These are phyloP conservation scores for Gobio occitaniae DNA, from an alignment of 2,797 vertebrate genomes.

Conservation along the genomic window DNA sequence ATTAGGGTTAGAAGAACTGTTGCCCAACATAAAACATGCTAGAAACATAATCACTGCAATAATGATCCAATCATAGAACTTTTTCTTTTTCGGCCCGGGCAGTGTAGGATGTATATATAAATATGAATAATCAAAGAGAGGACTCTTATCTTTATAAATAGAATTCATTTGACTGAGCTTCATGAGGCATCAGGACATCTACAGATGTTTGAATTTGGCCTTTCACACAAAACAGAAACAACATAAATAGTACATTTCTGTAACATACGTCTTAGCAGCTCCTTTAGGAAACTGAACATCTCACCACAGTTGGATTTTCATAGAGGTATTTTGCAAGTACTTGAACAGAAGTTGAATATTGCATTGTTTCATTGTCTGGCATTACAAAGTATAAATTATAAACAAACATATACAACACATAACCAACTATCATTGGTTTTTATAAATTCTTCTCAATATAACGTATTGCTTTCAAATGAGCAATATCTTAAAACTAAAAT, in stretches of 20 bases:
- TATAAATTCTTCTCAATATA: slow-evolving; percentile 24
- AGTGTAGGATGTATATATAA: background rate
- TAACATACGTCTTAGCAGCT: background rate
- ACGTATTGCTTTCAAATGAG: slow-evolving; percentile 18
- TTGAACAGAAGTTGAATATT: slow-evolving; percentile 18
- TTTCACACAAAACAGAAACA: slow-evolving; percentile 21
- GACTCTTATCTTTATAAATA: background rate
- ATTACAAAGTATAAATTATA: slow-evolving; percentile 5
- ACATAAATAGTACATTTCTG: background rate
- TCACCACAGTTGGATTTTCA: slow-evolving; percentile 15
- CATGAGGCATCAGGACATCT: background rate
- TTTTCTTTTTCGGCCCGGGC: too few species aligned
- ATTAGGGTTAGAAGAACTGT: too few species aligned
- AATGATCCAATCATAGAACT: too few species aligned
- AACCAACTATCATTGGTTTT: slow-evolving; percentile 2
- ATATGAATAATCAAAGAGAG: background rate
- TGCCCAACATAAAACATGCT: too few species aligned
- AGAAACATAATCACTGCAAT: too few species aligned
- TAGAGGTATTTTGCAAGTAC: slow-evolving; percentile 42
- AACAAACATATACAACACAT: slow-evolving; percentile 23
- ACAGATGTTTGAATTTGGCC: slow-evolving; percentile 20
- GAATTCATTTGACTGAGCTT: background rate
- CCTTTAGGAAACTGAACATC: slow-evolving; percentile 21
- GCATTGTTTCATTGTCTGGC: slow-evolving; percentile 40
- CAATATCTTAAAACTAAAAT: slow-evolving; percentile 41